A percentile compares a stretch with the other conserved stretches of the same genome.
Conservation (phyloP, 2,113 vertebrate species). For the Bettongia penicillata region DNA sequence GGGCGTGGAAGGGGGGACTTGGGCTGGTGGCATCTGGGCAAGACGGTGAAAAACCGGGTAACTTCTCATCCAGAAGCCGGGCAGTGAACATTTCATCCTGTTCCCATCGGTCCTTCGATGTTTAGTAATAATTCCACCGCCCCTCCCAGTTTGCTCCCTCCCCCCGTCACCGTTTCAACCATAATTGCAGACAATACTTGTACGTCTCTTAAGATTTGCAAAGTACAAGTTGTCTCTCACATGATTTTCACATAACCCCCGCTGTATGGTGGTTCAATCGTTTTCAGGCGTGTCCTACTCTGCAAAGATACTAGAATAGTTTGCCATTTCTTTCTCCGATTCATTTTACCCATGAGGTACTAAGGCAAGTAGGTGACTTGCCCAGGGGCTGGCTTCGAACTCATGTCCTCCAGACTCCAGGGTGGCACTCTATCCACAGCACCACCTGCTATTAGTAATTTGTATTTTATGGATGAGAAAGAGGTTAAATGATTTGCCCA, state of each 20-base stretch:
- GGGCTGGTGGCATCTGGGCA: too few relatives aligned
- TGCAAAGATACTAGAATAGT: too few relatives aligned
- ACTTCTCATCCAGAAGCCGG: background rate
- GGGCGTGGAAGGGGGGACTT: background rate
- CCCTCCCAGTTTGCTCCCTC: background rate
- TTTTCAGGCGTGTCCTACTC: too few relatives aligned
- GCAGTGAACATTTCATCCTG: background rate
- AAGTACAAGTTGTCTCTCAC: background rate
- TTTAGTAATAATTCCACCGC: background rate
- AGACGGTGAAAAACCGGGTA: background rate
- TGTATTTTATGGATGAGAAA: background rate
- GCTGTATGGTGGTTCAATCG: too few relatives aligned
- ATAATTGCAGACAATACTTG: too few relatives aligned
- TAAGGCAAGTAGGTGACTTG: too few relatives aligned
- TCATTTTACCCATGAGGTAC: too few relatives aligned
- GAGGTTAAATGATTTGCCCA: too few relatives aligned
- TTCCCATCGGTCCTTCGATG: background rate
- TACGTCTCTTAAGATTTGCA: background rate
- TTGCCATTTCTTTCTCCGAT: too few relatives aligned
- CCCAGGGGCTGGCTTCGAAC: too few relatives aligned
- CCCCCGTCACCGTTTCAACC: background rate
- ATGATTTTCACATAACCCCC: background rate
- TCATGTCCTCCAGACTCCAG: too few relatives aligned
- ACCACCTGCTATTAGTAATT: background rate
- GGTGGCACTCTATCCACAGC: too few relatives aligned